A percentile compares a stretch with the other conserved stretches of the same genome.
These are phyloP conservation scores for Venustoraphidia nigricollis DNA, from an alignment of 2,888 invertebrate species.

Conservation along the genomic window DNA sequence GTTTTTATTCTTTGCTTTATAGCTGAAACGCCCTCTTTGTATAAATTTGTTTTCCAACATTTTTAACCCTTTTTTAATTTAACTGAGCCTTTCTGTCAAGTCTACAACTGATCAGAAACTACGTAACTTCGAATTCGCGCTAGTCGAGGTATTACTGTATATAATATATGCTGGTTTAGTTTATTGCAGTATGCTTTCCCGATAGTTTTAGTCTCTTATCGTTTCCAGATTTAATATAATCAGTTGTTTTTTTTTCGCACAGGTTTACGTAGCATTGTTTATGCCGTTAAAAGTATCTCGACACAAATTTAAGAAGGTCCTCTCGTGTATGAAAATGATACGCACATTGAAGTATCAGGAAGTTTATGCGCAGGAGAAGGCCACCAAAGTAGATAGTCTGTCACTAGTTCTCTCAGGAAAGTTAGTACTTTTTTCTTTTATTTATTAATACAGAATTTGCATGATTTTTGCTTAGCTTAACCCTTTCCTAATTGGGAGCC, in stretches of 20 bases:
- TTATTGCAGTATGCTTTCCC: too few relatives aligned
- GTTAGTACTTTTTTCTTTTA: slow-evolving; percentile 36
- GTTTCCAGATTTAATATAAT: background rate
- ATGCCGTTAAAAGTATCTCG: slow-evolving; percentile 67
- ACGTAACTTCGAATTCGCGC: too few relatives aligned
- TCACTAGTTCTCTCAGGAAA: slow-evolving; percentile 76
- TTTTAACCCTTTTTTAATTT: too few relatives aligned
- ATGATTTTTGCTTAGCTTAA: slow-evolving; percentile 1
- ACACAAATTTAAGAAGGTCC: slow-evolving; percentile 65
- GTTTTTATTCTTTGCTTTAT: too few relatives aligned
- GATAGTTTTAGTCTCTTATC: too few relatives aligned
- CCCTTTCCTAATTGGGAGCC: too few relatives aligned
- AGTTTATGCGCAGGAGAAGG: slow-evolving; percentile 76
- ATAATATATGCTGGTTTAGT: too few relatives aligned
- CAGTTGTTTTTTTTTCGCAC: slow-evolving; percentile 19
- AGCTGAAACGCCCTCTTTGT: too few relatives aligned
- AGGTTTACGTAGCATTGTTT: slow-evolving; percentile 71
- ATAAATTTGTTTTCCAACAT: too few relatives aligned
- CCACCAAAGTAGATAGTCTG: slow-evolving; percentile 73
- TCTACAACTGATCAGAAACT: too few relatives aligned
- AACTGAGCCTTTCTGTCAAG: too few relatives aligned
- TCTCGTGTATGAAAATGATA: slow-evolving; percentile 68
- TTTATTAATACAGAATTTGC: background rate
- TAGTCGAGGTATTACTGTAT: too few relatives aligned
- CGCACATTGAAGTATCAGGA: slow-evolving; percentile 69